Evolutionary conservation across 1,140 invertebrate genomes (phyloP).

Genomic region (Atta cephalotes): DNA sequence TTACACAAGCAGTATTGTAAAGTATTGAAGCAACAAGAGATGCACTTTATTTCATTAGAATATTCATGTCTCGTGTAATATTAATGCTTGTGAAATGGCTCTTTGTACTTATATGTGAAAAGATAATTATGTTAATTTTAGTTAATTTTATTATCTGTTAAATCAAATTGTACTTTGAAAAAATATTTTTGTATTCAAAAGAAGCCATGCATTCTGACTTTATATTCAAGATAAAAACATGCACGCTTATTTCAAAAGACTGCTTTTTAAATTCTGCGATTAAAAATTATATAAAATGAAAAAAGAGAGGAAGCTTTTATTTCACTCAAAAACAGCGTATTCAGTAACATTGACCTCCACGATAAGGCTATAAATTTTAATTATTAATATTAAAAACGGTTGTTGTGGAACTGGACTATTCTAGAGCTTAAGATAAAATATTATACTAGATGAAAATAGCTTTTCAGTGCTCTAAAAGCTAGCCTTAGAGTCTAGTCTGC

Average conservation of each 20-base stretch:
- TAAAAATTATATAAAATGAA: constrained; percentile 44
- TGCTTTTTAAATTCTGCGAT: constrained; percentile 61
- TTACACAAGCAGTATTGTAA: constrained; percentile 24
- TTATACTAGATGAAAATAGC: constrained; percentile 43
- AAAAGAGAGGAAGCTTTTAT: constrained; percentile 18
- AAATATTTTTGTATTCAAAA: neutral
- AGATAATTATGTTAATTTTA: constrained; percentile 23
- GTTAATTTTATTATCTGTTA: constrained; percentile 27
- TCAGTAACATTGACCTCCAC: constrained; percentile 47
- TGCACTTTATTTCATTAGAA: constrained; percentile 31
- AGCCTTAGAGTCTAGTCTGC: constrained; percentile 50
- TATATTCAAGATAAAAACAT: constrained; percentile 29
- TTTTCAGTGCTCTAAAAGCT: constrained; percentile 60
- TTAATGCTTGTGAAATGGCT: constrained; percentile 15
- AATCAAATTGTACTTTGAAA: constrained; percentile 10
- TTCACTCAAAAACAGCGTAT: constrained; percentile 62
- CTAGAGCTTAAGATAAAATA: constrained; percentile 42
- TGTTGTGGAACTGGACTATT: constrained; percentile 52
- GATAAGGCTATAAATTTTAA: constrained; percentile 40
- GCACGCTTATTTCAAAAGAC: constrained; percentile 65
- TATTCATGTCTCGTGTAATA: constrained; percentile 28
- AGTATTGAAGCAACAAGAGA: constrained; percentile 7
- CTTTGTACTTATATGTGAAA: constrained; percentile 31
- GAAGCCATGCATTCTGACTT: neutral
- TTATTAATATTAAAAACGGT: constrained; percentile 51